Percentiles rank a stretch among this genome's conserved stretches.
These are phyloP conservation scores for Hoplostethus atlanticus DNA, from an alignment of 2,797 vertebrate species.

Conservation along the genomic window DNA sequence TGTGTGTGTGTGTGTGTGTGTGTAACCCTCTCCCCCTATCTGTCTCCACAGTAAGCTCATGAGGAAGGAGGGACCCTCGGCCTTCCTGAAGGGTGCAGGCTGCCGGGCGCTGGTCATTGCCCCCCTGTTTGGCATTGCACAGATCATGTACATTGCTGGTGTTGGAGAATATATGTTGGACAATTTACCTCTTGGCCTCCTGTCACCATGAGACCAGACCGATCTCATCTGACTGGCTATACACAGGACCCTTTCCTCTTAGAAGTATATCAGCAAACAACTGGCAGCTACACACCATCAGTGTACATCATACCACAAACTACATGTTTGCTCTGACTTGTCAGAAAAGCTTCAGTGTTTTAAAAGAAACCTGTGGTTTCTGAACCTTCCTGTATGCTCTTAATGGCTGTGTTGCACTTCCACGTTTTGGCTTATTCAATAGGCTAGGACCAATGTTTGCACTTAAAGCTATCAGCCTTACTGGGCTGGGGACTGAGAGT, in stretches of 20 bases:
- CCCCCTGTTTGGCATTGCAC: slow-evolving; percentile 89
- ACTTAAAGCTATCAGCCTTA: slow-evolving; percentile 69
- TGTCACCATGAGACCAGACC: slow-evolving; percentile 55
- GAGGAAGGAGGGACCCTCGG: slow-evolving; percentile 86
- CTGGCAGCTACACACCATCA: slow-evolving; percentile 73
- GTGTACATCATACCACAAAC: slow-evolving; percentile 47
- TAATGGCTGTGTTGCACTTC: slow-evolving; percentile 75
- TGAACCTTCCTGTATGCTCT: slow-evolving; percentile 37
- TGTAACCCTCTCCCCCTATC: slow-evolving; percentile 9
- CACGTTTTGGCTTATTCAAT: slow-evolving; percentile 67
- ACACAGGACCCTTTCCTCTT: slow-evolving; percentile 14
- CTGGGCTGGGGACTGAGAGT: slow-evolving; percentile 34
- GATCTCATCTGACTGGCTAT: background rate
- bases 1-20: background rate
- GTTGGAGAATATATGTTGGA: slow-evolving; percentile 87
- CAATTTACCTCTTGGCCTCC: slow-evolving; percentile 75
- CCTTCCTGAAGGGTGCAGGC: slow-evolving; percentile 88
- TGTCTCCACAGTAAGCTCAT: slow-evolving; percentile 84
- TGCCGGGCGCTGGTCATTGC: slow-evolving; percentile 90
- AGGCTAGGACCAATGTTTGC: slow-evolving; percentile 65
- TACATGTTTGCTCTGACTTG: slow-evolving; percentile 15
- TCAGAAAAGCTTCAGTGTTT: slow-evolving; percentile 5
- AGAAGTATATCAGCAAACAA: slow-evolving; percentile 20
- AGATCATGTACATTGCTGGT: slow-evolving; percentile 89
- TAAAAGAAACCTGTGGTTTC: slow-evolving; percentile 18